These are phyloP conservation scores for Intellagama lesueurii DNA, from an alignment of 2,797 vertebrate genomes.

Conservation along the genomic window DNA sequence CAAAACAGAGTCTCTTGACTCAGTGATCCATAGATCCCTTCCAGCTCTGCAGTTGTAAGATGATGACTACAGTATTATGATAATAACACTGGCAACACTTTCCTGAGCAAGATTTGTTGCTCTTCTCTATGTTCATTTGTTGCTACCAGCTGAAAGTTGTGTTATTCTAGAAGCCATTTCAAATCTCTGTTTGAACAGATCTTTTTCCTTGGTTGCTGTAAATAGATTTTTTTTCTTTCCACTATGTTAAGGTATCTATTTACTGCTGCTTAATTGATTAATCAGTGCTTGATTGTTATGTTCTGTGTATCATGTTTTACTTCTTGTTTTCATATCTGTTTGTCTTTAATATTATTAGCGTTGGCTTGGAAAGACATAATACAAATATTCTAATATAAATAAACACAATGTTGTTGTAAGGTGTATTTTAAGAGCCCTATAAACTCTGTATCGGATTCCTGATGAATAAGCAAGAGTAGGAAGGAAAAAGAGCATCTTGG, in stretches of 20 bases:
- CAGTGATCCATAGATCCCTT: too few relatives aligned
- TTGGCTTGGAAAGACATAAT: neutral
- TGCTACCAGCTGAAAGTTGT: neutral
- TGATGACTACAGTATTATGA: too few relatives aligned
- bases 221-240: neutral
- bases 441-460: neutral
- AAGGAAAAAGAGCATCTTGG: too few relatives aligned
- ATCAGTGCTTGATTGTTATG: neutral
- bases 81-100: neutral
- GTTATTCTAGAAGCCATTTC: neutral
- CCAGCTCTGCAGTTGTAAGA: too few relatives aligned
- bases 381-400: neutral
- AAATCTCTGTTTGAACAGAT: neutral
- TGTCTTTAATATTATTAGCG: neutral
- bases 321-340: slow-evolving; percentile 2
- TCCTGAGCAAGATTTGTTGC: neutral
- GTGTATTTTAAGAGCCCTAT: neutral
- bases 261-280: slow-evolving; percentile 1
- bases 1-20: neutral
- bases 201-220: neutral
- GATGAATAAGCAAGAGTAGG: too few relatives aligned
- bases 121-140: neutral
- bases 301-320: neutral
- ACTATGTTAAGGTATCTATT: neutral
- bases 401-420: neutral